phyloP scores from a whole-genome alignment of 2,113 vertebrate genomes.

The Hydrochoerus hydrochaeris region DNA sequence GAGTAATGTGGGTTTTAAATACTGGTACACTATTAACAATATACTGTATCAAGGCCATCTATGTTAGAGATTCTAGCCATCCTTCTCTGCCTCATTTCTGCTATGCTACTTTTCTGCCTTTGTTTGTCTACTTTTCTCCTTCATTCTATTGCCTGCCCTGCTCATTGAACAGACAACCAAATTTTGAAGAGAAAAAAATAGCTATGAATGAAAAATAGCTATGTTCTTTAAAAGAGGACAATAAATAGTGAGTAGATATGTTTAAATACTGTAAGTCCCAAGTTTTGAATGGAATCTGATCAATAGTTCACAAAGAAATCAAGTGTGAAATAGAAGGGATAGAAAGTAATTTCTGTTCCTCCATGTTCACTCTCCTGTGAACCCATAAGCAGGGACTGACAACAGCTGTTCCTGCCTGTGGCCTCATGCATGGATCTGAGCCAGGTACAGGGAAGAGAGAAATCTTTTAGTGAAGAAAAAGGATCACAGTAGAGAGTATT shows the following conservation, averaged over 20 bases:
- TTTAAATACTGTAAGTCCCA: conserved; percentile 21
- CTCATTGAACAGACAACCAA: too few species aligned
- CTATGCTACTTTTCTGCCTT: too few species aligned
- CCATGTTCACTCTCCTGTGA: background rate
- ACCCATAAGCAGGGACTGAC: background rate
- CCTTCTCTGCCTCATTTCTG: too few species aligned
- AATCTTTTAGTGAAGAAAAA: background rate
- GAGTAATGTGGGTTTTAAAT: too few species aligned
- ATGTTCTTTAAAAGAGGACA: background rate
- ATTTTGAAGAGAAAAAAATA: too few species aligned
- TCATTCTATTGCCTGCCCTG: too few species aligned
- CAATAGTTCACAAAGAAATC: background rate
- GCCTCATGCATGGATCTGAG: background rate
- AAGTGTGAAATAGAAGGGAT: conserved; percentile 9
- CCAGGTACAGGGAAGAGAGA: background rate
- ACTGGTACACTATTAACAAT: too few species aligned
- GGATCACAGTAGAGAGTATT: background rate
- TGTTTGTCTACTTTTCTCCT: too few species aligned
- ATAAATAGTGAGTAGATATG: background rate
- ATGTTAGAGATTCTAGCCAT: too few species aligned
- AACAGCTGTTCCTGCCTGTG: background rate
- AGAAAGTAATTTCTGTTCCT: background rate
- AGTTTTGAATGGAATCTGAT: background rate
- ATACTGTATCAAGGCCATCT: too few species aligned
- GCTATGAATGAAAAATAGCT: background rate